Percentiles rank a stretch among this genome's conserved stretches.
phyloP scores from a whole-genome alignment of 2,113 vertebrate genomes.

The Vombatus ursinus region DNA sequence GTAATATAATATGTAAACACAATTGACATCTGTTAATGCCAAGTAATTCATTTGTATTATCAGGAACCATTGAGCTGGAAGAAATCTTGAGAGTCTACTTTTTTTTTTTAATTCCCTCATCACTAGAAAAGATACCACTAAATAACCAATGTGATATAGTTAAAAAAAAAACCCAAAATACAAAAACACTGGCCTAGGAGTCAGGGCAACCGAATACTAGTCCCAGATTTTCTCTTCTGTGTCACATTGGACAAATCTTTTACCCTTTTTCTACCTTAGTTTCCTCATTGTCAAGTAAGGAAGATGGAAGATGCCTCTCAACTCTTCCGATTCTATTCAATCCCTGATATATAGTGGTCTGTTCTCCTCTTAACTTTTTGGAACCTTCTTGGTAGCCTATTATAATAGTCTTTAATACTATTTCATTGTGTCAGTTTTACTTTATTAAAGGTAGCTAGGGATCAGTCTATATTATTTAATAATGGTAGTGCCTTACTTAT shows the following conservation, averaged over 20 bases:
- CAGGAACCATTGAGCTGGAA: background rate
- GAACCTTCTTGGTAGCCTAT: background rate
- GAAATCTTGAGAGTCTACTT: background rate
- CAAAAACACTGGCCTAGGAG: background rate
- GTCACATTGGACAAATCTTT: background rate
- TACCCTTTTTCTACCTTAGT: slow-evolving; percentile 12
- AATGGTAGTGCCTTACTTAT: background rate
- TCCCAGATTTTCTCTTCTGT: slow-evolving; percentile 14
- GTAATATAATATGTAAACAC: background rate
- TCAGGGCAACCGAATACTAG: background rate
- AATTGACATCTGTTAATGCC: slow-evolving; percentile 36
- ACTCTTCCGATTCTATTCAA: background rate
- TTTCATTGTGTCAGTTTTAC: background rate
- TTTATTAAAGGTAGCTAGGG: background rate
- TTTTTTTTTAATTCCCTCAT: background rate
- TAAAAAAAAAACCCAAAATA: background rate
- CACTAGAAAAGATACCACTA: background rate
- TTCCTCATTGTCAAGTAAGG: slow-evolving; percentile 9
- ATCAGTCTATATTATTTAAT: background rate
- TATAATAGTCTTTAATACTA: background rate
- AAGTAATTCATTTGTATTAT: background rate
- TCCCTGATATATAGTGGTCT: background rate
- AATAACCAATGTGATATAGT: background rate
- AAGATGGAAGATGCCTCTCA: background rate
- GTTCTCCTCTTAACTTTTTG: background rate